Evolutionary conservation across 2,888 invertebrate genomes (phyloP).

Genomic region (Trissolcus brochymenae): DNA sequence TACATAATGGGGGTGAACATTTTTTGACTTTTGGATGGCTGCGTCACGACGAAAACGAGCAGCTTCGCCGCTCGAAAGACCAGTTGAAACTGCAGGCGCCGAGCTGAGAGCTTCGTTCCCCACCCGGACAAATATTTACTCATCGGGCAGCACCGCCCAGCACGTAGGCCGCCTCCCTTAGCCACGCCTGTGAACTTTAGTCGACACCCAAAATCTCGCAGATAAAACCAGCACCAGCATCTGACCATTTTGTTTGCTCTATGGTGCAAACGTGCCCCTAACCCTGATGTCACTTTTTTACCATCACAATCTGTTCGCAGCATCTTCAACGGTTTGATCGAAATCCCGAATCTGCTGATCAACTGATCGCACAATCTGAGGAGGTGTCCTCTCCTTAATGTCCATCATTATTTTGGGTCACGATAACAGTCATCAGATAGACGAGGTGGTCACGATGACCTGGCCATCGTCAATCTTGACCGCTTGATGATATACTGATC

Average conservation of each 20-base stretch:
- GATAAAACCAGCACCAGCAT: conserved; percentile 32
- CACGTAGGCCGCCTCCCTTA: conserved; percentile 19
- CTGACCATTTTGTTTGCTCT: conserved; percentile 31
- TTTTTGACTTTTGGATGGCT: neutral
- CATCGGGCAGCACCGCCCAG: conserved; percentile 34
- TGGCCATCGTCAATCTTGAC: too few species aligned
- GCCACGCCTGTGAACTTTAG: conserved; percentile 7
- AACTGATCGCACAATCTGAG: too few species aligned
- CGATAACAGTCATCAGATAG: too few species aligned
- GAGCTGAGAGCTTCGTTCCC: conserved; percentile 38
- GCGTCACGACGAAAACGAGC: conserved; percentile 19
- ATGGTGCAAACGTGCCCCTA: conserved; percentile 8
- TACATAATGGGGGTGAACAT: neutral
- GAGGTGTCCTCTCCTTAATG: too few species aligned
- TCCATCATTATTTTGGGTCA: too few species aligned
- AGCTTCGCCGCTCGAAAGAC: conserved; percentile 42
- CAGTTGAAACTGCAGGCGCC: conserved; percentile 51
- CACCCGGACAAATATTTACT: conserved; percentile 23
- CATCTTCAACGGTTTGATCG: too few species aligned
- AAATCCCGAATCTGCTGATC: too few species aligned
- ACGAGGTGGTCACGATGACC: too few species aligned
- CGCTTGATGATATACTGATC: too few species aligned
- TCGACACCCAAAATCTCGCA: conserved; percentile 7
- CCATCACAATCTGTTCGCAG: neutral
- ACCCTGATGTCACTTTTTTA: neutral